A percentile compares a stretch with the other conserved stretches of the same genome.
Evolutionary conservation across 2,888 invertebrate genomes (phyloP).

Genomic region (Vesta saturnalis): DNA sequence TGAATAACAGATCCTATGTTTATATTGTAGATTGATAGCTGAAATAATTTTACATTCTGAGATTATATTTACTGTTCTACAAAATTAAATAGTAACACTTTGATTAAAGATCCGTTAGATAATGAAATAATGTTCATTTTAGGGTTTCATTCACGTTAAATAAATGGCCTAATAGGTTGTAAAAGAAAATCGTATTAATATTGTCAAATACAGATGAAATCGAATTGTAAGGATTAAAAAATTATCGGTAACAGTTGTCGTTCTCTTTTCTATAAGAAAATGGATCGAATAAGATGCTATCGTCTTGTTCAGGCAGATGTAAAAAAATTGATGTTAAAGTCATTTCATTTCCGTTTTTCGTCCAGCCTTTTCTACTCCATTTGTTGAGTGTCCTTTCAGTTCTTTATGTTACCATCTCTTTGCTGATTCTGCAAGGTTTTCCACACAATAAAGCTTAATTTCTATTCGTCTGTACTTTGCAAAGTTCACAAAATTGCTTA

Average conservation of each 20-base stretch:
- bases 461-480: conserved; percentile 46
- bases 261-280: conserved; percentile 28
- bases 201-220: conserved; percentile 31
- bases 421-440: conserved; percentile 49
- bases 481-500: conserved; percentile 46
- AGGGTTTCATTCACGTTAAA: no score
- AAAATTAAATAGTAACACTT: no score
- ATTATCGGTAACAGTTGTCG: conserved; percentile 32
- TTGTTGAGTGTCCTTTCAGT: conserved; percentile 45
- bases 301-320: conserved; percentile 40
- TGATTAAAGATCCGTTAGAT: no score
- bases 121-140: no score
- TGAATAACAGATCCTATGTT: no score
- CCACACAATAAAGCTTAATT: conserved; percentile 52
- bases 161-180: neutral
- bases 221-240: conserved; percentile 28
- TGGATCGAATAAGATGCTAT: conserved; percentile 35
- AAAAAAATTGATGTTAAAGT: conserved; percentile 42
- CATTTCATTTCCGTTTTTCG: conserved; percentile 47
- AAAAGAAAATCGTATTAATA: conserved; percentile 8
- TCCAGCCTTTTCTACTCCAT: conserved; percentile 46
- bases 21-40: no score
- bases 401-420: conserved; percentile 43
- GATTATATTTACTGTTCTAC: no score
- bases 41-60: no score